Evolutionary conservation across 2,888 invertebrate genomes (phyloP).

Genomic region (Lasioglossum lativentre): DNA sequence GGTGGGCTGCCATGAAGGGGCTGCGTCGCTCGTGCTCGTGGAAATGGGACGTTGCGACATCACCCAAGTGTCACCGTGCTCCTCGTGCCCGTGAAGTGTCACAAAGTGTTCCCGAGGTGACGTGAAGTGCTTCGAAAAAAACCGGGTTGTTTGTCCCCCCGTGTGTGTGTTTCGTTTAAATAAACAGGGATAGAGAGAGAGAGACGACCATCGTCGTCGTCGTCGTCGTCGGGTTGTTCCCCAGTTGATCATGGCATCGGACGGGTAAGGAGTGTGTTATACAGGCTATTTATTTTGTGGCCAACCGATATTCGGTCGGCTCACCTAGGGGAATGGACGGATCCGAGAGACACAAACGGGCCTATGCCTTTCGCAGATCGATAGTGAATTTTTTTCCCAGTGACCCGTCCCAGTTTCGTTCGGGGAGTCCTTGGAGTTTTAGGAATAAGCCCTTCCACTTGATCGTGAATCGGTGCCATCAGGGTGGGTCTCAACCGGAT

Average conservation of each 20-base stretch:
- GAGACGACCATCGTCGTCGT: background rate
- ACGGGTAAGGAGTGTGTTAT: constrained; percentile 68
- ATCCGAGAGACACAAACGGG: constrained; percentile 44
- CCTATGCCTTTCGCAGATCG: constrained; percentile 72
- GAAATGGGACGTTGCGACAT: constrained; percentile 78
- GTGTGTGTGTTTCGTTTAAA: no score
- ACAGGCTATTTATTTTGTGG: constrained; percentile 22
- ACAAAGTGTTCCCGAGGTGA: constrained; percentile 61
- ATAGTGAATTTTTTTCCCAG: constrained; percentile 74
- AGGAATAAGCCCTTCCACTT: background rate
- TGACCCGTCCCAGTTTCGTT: constrained; percentile 74
- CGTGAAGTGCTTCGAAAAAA: constrained; percentile 41
- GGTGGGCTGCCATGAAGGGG: constrained; percentile 75
- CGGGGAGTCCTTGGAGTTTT: background rate
- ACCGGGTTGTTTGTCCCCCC: background rate
- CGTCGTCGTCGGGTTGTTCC: constrained; percentile 1
- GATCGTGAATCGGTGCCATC: constrained; percentile 7
- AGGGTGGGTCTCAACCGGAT: constrained; percentile 63
- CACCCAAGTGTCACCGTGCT: constrained; percentile 73
- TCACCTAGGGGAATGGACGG: constrained; percentile 59
- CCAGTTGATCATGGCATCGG: constrained; percentile 72
- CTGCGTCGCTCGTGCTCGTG: constrained; percentile 75
- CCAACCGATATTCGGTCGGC: no score
- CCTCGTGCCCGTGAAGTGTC: constrained; percentile 70
- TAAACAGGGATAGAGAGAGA: no score